A percentile compares a stretch with the other conserved stretches of the same genome.
Evolutionary conservation across 1,140 invertebrate genomes (phyloP).

Genomic region (Diploscapter pachys): DNA sequence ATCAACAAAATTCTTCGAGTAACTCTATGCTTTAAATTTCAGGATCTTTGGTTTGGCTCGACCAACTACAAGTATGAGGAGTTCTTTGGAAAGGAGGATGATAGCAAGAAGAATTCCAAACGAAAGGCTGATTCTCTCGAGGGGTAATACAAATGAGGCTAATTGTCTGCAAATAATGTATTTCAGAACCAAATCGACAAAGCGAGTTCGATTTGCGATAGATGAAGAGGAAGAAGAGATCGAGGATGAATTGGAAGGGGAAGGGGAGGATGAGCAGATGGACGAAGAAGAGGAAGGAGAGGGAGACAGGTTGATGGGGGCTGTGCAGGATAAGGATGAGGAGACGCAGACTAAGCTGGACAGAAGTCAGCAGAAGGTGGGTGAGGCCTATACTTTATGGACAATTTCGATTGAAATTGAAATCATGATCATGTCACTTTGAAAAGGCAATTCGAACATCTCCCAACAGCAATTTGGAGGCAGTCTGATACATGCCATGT

Average conservation of each 20-base stretch:
- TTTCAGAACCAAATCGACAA: conserved; percentile 39
- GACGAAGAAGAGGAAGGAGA: conserved; percentile 43
- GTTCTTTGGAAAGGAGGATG: conserved; percentile 23
- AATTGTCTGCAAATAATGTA: conserved; percentile 52
- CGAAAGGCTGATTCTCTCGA: conserved; percentile 36
- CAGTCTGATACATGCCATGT: too few species aligned
- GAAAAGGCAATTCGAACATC: too few species aligned
- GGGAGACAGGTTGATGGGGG: conserved; percentile 53
- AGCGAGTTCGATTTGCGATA: conserved; percentile 49
- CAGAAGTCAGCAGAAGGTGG: neutral
- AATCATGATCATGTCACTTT: too few species aligned
- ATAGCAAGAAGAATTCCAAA: conserved; percentile 59
- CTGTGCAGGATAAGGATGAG: conserved; percentile 43
- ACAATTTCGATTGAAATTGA: neutral
- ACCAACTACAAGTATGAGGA: conserved; percentile 33
- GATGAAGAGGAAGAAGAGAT: conserved; percentile 57
- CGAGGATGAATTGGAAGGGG: conserved; percentile 58
- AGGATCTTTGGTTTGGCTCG: conserved; percentile 19
- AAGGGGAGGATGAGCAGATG: conserved; percentile 54
- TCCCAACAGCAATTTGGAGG: too few species aligned
- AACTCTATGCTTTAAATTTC: neutral
- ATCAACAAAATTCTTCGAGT: neutral
- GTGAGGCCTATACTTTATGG: neutral
- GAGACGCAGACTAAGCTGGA: conserved; percentile 16
- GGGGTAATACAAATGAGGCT: neutral